phyloP scores from a whole-genome alignment of 2,113 vertebrate genomes.

The Alligator sinensis region DNA sequence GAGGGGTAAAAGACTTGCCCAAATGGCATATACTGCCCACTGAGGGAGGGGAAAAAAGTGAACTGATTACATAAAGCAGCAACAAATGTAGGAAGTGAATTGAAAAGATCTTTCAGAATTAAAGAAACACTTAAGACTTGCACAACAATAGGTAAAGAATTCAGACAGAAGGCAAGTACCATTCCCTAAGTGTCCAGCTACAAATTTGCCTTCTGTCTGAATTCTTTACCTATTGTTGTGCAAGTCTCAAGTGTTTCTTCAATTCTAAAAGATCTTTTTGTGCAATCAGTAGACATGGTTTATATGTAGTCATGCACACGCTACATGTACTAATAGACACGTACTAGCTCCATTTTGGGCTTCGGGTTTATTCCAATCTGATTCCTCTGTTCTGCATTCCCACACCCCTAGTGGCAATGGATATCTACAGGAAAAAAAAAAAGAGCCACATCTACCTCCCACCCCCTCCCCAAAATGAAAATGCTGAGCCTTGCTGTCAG shows the following conservation, averaged over 20 bases:
- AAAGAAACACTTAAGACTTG: background rate
- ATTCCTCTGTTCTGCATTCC: background rate
- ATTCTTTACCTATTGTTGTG: background rate
- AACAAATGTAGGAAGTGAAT: background rate
- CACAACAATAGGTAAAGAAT: background rate
- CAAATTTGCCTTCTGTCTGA: background rate
- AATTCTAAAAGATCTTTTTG: background rate
- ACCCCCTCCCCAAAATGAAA: rapidly evolving
- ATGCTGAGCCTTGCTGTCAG: background rate
- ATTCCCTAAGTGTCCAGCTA: too few relatives aligned
- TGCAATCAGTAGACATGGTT: background rate
- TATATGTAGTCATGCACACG: too few relatives aligned
- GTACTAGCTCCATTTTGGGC: background rate
- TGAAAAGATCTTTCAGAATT: background rate
- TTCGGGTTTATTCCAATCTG: background rate
- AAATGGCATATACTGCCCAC: rapidly evolving
- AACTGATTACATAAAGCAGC: background rate
- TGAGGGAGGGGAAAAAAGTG: background rate
- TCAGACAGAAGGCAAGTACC: background rate
- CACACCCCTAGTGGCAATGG: background rate
- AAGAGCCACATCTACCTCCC: background rate
- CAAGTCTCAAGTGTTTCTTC: background rate
- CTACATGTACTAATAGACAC: too few relatives aligned
- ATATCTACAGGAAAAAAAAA: background rate
- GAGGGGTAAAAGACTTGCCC: rapidly evolving